Evolutionary conservation across 37 sponge, comb jelly and placozoan species (phyloP), one percentile per base, ranked within the genome.

Genomic region (Mnemiopsis leidyi): DNA sequence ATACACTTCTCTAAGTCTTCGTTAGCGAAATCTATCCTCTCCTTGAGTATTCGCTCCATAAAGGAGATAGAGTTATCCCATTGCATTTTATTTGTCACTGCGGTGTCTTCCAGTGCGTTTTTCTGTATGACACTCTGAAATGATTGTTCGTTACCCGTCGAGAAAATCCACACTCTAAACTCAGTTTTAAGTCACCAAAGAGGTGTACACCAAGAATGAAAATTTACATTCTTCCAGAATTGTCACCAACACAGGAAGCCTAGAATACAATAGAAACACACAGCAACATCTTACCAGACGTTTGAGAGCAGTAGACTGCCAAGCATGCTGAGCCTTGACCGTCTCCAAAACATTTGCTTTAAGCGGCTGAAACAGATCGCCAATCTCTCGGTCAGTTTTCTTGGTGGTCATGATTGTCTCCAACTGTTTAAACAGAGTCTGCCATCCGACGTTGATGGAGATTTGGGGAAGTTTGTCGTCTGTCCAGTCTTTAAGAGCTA

Each of bases 21-120:
- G 23, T 26, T 38, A 39, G 90, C 90, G 24, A 92, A 21, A n/a
- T 92, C 76, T 32, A 85, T 85, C 90, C 90, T 85, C 90, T 93
- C 94, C 37, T 93, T 93, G 0, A 97, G 93, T 0, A 96, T 92
- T 24, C 92, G 40, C 69, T 95, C 93, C 96, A 97, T 96, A 93
- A 96, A 97, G 38, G 90, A 35, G 25, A 95, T 95, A 26, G 98
- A 96, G 23, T 68, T 29, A 28, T 79, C 36, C 98, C 98, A 97
- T 85, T 96, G 94, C 77, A 94, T 94, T 18, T 93, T 82, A 3
- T 97, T 92, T 0, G 93, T 94, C 0, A 97, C 97, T 90, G 96
- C 95, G 35, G 95, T 95, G 92, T 97, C 98, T 93, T 96, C 97
- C 73, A 97, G 94, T 40, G 98, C 94, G 38, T 96, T 96, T 93